Base-by-base conservation (phyloP, 1,140 invertebrate species). In the Frieseomelitta varia region DNA sequence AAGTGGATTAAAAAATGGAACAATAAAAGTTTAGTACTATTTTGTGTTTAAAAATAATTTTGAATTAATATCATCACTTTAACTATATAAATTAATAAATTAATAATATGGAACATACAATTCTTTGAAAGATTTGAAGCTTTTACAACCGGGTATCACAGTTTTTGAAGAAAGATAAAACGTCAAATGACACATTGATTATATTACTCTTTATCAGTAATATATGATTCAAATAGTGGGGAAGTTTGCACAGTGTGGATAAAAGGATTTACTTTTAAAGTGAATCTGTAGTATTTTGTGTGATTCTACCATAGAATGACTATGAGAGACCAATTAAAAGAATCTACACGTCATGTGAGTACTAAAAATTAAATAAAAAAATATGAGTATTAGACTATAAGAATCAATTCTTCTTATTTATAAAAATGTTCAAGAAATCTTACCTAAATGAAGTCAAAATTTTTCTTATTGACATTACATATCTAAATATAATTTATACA, bases 331-430 rank as follows among this genome's bases (percentile, higher is more conserved):
- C 14, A 47, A 51, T 51, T 67, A 47, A 21, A 53, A 72, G 27
- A 14, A 67, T 27, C 78, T 39, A 19, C 55, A 8, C 72, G 24
- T 15, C 56, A 82, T 19, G 86, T 87, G 19, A 86, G 84, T 53
- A 11, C 71, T 58, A 27, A 76, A 77, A 30, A 39, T 68, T 61
- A 61, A 68, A 24, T 74, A 34, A 27, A 30, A 58, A 58, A 12
- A 58, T 58, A 58, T 11, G 30, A 61, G 14, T 39, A 8, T 27
- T 21, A 71, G n/a, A 72, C 39, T 19, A 56, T 19, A 56, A 21
- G 55, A 56, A 21, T 56, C 55, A 56, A 56, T 56, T 56, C 39
- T 47, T 47, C 8, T 47, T 8, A 47, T 47, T 47, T 47, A 47
- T 47, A 47, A 47, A 47, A 47, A 47, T 47, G 8, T 8, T 47